Percentiles rank a stretch among this genome's conserved stretches.
phyloP scores from a whole-genome alignment of 1,140 invertebrate genomes.

The Drosophila rufa region DNA sequence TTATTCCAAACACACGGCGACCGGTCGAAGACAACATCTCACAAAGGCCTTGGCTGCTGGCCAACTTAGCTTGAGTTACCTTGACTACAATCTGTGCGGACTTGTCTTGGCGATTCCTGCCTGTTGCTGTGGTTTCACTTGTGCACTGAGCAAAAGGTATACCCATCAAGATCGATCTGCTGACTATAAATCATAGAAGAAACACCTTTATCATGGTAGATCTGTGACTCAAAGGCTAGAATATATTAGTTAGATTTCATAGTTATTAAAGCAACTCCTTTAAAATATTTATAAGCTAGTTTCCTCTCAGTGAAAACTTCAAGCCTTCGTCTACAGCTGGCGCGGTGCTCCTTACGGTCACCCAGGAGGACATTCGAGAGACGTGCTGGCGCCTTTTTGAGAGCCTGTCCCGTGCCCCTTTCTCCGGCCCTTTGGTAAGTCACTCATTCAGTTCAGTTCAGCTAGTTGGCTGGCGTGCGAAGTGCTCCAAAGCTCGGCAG shows the following conservation, averaged over 20 bases:
- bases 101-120: slow-evolving; percentile 22
- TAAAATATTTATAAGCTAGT: no score
- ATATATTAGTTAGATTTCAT: not conserved
- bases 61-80: slow-evolving; percentile 25
- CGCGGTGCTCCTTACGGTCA: slow-evolving; percentile 50
- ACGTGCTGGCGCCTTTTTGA: slow-evolving; percentile 59
- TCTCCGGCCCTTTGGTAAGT: slow-evolving; percentile 15
- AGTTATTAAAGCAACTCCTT: no score
- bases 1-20: slow-evolving; percentile 24
- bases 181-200: not conserved
- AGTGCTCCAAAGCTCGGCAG: slow-evolving; percentile 42
- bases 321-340: not conserved
- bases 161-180: not conserved
- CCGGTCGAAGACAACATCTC: not conserved
- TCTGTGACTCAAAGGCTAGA: not conserved
- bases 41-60: slow-evolving; percentile 27
- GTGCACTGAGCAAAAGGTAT: slow-evolving; percentile 16
- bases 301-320: slow-evolving; percentile 3
- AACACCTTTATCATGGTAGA: not conserved
- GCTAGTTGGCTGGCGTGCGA: slow-evolving; percentile 49
- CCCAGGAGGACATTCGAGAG: slow-evolving; percentile 50
- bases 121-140: slow-evolving; percentile 27
- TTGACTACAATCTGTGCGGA: slow-evolving; percentile 7
- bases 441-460: slow-evolving; percentile 33
- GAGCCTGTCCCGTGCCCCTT: slow-evolving; percentile 9